Evolutionary conservation across 1,140 invertebrate species (phyloP).

Genomic region (Callitettix versicolor): DNA sequence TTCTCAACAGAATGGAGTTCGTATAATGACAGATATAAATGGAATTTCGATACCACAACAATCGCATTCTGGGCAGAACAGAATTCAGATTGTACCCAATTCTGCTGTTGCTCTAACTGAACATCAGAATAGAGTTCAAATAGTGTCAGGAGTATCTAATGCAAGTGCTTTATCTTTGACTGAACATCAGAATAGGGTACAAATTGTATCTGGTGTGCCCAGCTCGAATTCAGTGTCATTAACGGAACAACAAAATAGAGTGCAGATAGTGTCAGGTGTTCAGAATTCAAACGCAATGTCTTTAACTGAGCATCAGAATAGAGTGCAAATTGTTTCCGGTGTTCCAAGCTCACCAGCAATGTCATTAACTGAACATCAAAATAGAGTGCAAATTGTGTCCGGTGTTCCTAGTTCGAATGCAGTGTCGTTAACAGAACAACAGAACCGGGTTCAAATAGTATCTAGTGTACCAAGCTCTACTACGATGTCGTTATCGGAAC

Average conservation of each 20-base stretch:
- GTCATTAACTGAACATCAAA: constrained; percentile 20
- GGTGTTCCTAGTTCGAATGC: constrained; percentile 18
- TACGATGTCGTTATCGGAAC: constrained; percentile 13
- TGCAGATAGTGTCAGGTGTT: constrained; percentile 20
- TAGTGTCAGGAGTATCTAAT: constrained; percentile 17
- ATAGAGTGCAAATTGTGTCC: constrained; percentile 21
- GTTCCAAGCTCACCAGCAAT: constrained; percentile 16
- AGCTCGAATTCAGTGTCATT: constrained; percentile 13
- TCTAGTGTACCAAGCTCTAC: constrained; percentile 12
- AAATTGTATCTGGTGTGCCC: constrained; percentile 21
- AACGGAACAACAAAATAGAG: constrained; percentile 21
- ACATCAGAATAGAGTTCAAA: constrained; percentile 20
- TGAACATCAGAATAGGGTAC: constrained; percentile 19
- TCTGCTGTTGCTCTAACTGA: constrained; percentile 13
- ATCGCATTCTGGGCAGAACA: neutral
- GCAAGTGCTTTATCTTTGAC: constrained; percentile 14
- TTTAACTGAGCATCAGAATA: constrained; percentile 22
- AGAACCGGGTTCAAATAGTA: constrained; percentile 20
- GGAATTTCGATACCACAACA: constrained; percentile 9
- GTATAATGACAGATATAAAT: constrained; percentile 25
- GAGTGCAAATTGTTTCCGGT: constrained; percentile 22
- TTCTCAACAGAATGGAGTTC: constrained; percentile 24
- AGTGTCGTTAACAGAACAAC: constrained; percentile 19
- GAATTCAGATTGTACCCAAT: constrained; percentile 4
- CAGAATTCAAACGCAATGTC: constrained; percentile 18